These are phyloP conservation scores for Hydropsyche tenuis DNA, from an alignment of 1,140 invertebrate genomes.

Conservation along the genomic window DNA sequence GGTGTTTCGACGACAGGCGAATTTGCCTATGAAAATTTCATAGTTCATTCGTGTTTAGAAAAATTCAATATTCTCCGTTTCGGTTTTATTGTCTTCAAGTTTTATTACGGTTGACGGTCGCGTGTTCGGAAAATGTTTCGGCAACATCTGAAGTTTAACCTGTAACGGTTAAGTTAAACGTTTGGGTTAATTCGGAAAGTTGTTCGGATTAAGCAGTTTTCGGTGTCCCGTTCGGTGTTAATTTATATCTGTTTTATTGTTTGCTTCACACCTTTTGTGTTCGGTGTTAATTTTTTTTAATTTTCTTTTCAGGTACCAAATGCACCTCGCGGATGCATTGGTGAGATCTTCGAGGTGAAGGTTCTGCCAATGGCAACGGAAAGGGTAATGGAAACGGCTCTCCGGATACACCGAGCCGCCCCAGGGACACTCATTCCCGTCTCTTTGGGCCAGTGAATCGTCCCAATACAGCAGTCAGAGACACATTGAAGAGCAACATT, in stretches of 20 bases:
- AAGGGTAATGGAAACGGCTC: slow-evolving; percentile 18
- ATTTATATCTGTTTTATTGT: no score
- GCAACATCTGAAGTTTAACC: no score
- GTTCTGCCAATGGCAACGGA: slow-evolving; percentile 51
- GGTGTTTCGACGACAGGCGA: no score
- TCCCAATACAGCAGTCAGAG: slow-evolving; percentile 56
- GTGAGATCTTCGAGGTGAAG: slow-evolving; percentile 60
- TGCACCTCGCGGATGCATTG: slow-evolving; percentile 62
- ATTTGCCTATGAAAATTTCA: not conserved
- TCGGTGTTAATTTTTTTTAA: no score
- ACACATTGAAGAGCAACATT: slow-evolving; percentile 60
- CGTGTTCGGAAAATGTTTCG: no score
- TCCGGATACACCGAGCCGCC: slow-evolving; percentile 49
- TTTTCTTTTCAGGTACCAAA: slow-evolving; percentile 62
- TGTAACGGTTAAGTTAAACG: no score
- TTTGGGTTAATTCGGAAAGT: no score
- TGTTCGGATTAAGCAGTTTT: no score
- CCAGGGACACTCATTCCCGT: slow-evolving; percentile 61
- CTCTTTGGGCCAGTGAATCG: slow-evolving; percentile 57
- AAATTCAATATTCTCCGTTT: slow-evolving; percentile 8
- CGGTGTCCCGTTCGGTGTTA: no score
- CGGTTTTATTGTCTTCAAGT: not conserved
- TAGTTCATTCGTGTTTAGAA: slow-evolving; percentile 3
- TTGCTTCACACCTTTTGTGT: no score
- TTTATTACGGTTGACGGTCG: no score